Conservation (phyloP, 1,140 invertebrate genomes). For the Hirudo medicinalis region DNA sequence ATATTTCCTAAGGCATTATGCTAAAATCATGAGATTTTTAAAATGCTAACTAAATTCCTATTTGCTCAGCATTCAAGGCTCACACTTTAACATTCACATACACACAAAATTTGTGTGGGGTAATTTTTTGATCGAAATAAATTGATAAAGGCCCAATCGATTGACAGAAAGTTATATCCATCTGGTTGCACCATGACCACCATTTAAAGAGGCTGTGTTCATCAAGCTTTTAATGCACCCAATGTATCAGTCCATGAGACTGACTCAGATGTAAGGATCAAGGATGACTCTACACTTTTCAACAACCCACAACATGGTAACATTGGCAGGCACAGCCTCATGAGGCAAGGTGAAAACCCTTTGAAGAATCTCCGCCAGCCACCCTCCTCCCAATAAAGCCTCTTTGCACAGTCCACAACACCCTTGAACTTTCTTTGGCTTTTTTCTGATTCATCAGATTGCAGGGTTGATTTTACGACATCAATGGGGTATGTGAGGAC, state of each 20-base stretch:
- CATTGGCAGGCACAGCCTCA: conserved; percentile 23
- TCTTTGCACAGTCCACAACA: conserved; percentile 20
- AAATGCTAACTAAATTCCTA: no score
- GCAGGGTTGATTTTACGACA: conserved; percentile 22
- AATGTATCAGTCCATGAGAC: background rate
- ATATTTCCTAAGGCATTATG: no score
- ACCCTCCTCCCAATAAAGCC: conserved; percentile 21
- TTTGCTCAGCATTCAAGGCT: no score
- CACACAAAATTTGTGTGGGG: no score
- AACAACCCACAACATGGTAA: conserved; percentile 18
- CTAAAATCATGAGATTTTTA: no score
- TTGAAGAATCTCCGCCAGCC: conserved; percentile 19
- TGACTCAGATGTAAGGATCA: conserved; percentile 9
- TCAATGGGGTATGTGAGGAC: conserved; percentile 22
- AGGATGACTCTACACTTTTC: conserved; percentile 13
- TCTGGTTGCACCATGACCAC: no score
- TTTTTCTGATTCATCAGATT: conserved; percentile 20
- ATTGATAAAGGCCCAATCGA: no score
- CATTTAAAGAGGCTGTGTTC: no score
- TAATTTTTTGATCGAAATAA: no score
- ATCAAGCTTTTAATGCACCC: no score
- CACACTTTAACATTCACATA: no score
- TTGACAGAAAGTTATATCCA: no score
- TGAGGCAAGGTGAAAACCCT: conserved; percentile 21
- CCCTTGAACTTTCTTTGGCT: conserved; percentile 18